Evolutionary conservation across 2,888 invertebrate species (phyloP).

Genomic region (Eupeodes latifasciatus): DNA sequence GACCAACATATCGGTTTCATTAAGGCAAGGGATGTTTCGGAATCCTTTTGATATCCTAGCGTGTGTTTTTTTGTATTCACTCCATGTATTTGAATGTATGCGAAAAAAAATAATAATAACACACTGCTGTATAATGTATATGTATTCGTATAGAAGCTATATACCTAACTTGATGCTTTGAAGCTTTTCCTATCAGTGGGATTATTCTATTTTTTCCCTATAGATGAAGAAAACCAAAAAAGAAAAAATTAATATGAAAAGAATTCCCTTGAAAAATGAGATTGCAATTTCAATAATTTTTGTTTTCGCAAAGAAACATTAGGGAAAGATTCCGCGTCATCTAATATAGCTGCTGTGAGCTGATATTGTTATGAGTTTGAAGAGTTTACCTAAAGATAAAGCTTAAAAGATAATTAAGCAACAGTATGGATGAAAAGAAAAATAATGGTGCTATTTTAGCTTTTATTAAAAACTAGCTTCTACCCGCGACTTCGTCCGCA

Average conservation of each 20-base stretch:
- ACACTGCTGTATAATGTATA: conserved; percentile 2
- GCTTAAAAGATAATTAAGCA: neutral
- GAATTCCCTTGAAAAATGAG: conserved; percentile 45
- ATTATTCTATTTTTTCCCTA: conserved; percentile 15
- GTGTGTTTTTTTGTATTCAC: neutral
- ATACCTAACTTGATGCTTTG: conserved; percentile 37
- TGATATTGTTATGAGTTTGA: neutral
- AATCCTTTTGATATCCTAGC: conserved; percentile 47
- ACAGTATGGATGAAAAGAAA: neutral
- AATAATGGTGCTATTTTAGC: too few species aligned
- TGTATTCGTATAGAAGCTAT: too few species aligned
- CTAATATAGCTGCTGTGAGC: conserved; percentile 43
- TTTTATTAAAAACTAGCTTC: too few species aligned
- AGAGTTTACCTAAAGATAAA: neutral
- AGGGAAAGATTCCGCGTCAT: conserved; percentile 43
- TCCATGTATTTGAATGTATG: neutral
- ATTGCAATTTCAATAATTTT: conserved; percentile 64
- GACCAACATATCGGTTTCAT: conserved; percentile 51
- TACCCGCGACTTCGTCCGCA: too few species aligned
- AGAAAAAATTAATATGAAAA: neutral
- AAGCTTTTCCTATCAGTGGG: conserved; percentile 21
- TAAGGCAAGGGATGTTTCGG: conserved; percentile 52
- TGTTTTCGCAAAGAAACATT: conserved; percentile 48
- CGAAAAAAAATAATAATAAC: conserved; percentile 44
- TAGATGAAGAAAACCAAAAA: conserved; percentile 25